Evolutionary conservation across 1,140 invertebrate species (phyloP), one percentile per base, ranked within the genome.

Genomic region (Saccostrea echinata): DNA sequence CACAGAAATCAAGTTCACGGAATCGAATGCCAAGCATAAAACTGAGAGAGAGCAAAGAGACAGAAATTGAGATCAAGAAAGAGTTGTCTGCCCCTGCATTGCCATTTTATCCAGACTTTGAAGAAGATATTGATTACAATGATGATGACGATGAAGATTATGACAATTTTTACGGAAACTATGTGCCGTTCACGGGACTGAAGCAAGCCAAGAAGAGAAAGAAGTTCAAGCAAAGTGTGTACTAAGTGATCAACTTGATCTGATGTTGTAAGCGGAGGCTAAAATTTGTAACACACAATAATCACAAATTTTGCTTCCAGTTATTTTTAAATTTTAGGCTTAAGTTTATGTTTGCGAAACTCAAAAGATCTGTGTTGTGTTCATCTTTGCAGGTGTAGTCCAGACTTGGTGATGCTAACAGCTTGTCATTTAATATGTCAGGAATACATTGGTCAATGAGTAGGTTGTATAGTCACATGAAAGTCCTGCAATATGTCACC

Each of bases 141-240:
- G 85, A 86, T 11, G 86, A 87, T 81, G 52, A 52, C n/a, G 27
- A 55, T 2, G 86, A 82, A 11, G 86, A 87, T 27, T 84, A 84
- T 84, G 83, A 61, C 12, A 24, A 61, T 33, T 53, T 84, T 33
- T 57, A 53, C 52, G 16, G 30, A 53, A 61, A 24, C 24, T 84
- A 84, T 61, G 53, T 87, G 18, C 86, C 86, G 30, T 87, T 87
- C 80, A 87, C 86, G 11, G 86, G 86, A 53, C 76, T 82, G 9
- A 82, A 83, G 51, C 76, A 87, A 51, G 86, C 86, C 12, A 82
- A 81, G 81, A 87, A 61, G 55, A 86, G 68, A 55, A 86, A 52
- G 51, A 86, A 86, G 21, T n/a, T 43, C 18, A 52, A 82, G 30
- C 35, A 52, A 21, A 51, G 81, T 83, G 35, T 51, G 16, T 53